Conservation (phyloP, 2,113 vertebrate species). For the Pycnonotus jocosus region DNA sequence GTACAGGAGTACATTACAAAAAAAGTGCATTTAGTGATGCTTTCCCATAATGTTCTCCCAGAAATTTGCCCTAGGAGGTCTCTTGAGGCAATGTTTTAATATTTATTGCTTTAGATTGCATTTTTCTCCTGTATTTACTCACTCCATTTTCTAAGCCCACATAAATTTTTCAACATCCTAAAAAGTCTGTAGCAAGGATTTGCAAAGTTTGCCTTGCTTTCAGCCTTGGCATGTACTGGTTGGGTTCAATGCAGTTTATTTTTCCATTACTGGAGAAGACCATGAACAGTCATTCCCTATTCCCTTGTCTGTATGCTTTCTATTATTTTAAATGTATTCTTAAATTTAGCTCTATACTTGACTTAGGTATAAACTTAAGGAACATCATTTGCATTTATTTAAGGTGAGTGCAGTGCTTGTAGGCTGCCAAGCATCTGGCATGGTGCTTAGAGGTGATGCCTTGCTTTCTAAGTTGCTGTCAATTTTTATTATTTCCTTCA, state of each 20-base stretch:
- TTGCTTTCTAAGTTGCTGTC: background rate
- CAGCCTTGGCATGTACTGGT: background rate
- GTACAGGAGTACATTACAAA: background rate
- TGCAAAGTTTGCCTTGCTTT: background rate
- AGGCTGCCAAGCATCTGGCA: background rate
- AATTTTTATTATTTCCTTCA: background rate
- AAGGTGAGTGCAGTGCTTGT: background rate
- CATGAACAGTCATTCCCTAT: background rate
- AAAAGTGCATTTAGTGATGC: background rate
- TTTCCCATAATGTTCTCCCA: background rate
- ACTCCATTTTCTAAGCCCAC: background rate
- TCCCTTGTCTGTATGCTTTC: background rate
- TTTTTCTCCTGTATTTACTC: background rate
- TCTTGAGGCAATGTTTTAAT: background rate
- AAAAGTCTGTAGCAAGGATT: background rate
- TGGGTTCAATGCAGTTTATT: background rate
- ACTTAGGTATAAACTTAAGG: background rate
- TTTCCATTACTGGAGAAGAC: background rate
- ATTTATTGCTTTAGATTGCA: background rate
- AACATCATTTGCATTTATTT: background rate
- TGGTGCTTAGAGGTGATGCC: background rate
- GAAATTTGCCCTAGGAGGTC: background rate
- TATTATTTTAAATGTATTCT: background rate
- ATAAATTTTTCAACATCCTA: background rate
- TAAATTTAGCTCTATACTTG: background rate